phyloP scores from a whole-genome alignment of 2,888 invertebrate genomes.

The Mimachlamys varia region DNA sequence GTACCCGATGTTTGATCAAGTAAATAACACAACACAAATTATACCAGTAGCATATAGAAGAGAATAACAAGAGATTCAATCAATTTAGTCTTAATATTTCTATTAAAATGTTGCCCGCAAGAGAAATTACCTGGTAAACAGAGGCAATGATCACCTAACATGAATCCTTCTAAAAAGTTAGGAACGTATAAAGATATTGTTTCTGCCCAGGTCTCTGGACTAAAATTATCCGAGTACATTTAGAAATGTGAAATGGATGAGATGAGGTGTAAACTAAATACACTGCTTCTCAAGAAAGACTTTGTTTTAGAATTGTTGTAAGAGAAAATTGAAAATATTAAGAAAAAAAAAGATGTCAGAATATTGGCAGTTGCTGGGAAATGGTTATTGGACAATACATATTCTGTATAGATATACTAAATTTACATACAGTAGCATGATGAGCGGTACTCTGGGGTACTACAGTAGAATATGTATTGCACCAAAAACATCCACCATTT shows the following conservation, averaged over 20 bases:
- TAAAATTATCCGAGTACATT: neutral
- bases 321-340: slow-evolving; percentile 2
- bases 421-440: neutral
- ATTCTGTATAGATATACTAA: neutral
- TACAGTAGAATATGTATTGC: slow-evolving; percentile 7
- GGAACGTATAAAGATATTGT: neutral
- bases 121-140: neutral
- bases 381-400: slow-evolving; percentile 10
- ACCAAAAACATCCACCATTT: neutral
- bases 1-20: neutral
- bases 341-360: neutral
- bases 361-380: slow-evolving; percentile 13
- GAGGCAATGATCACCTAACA: neutral
- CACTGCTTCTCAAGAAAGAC: neutral
- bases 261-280: neutral
- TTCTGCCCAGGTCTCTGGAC: neutral
- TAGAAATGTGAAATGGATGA: neutral
- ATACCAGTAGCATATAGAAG: neutral
- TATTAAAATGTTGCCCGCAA: neutral
- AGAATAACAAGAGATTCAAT: neutral
- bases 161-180: neutral
- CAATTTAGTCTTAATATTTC: neutral
- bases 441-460: neutral
- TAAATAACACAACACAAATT: neutral
- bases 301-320: neutral